Evolutionary conservation across 2,888 invertebrate genomes (phyloP).

Genomic region (Ormyrus rosae): DNA sequence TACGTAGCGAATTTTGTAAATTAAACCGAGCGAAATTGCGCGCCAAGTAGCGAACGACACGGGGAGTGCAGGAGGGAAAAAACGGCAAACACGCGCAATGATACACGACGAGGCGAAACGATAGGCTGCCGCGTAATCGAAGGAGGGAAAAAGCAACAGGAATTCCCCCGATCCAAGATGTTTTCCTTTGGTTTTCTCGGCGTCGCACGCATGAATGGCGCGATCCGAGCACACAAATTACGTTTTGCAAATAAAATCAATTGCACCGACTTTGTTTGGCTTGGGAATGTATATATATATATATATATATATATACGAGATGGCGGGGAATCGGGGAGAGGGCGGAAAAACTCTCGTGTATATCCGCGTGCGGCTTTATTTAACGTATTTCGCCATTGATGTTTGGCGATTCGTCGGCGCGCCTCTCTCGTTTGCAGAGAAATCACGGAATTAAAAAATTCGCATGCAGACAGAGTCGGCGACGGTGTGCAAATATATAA

Average conservation of each 20-base stretch:
- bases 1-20: constrained; percentile 20
- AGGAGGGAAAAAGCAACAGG: background rate
- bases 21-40: constrained; percentile 33
- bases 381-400: background rate
- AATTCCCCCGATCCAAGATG: constrained; percentile 5
- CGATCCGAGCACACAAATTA: constrained; percentile 39
- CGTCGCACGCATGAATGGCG: background rate
- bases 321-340: background rate
- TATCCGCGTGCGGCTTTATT: background rate
- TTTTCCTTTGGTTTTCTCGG: background rate
- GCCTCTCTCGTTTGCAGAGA: background rate
- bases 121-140: background rate
- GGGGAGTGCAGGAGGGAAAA: background rate
- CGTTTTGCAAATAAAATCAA: constrained; percentile 45
- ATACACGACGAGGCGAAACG: background rate
- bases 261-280: constrained; percentile 36
- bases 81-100: background rate
- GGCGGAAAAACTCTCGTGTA: background rate
- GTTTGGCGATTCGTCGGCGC: constrained; percentile 25
- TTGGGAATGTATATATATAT: background rate
- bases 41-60: too few species aligned
- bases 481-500: constrained; percentile 5
- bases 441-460: constrained; percentile 38
- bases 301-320: background rate
- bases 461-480: background rate